Evolutionary conservation across 2,797 vertebrate species (phyloP).

Genomic region (Micrastur ruficollis): DNA sequence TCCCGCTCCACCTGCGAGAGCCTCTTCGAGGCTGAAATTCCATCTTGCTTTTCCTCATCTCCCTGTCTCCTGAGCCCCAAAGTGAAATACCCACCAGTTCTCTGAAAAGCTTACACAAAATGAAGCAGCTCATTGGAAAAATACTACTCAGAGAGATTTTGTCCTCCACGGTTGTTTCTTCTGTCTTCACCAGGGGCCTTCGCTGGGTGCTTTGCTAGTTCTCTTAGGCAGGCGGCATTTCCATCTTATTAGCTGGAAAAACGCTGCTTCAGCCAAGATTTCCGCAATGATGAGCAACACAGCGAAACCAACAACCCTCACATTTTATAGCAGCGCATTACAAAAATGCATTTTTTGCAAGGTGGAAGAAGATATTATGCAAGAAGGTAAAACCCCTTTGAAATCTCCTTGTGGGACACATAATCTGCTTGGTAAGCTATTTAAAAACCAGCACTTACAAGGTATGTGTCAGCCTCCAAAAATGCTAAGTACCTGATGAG

Average conservation of each 20-base stretch:
- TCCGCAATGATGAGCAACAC: not conserved
- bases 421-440: not conserved
- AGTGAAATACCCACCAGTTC: not conserved
- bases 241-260: not conserved
- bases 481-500: not conserved
- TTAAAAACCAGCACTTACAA: not conserved
- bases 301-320: not conserved
- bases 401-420: not conserved
- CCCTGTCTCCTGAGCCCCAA: not conserved
- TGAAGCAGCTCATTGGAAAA: not conserved
- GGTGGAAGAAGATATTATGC: not conserved
- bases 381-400: not conserved
- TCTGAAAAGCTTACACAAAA: not conserved
- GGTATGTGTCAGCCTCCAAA: not conserved
- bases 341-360: not conserved
- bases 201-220: not conserved
- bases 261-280: not conserved
- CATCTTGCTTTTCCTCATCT: not conserved
- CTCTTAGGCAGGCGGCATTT: not conserved
- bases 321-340: not conserved
- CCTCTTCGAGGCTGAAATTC: not conserved
- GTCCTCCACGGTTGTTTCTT: not conserved
- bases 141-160: not conserved
- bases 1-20: not conserved
- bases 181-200: not conserved